Evolutionary conservation across 1,140 invertebrate species (phyloP), one percentile per base, ranked within the genome.

Genomic region (Microplitis mediator): DNA sequence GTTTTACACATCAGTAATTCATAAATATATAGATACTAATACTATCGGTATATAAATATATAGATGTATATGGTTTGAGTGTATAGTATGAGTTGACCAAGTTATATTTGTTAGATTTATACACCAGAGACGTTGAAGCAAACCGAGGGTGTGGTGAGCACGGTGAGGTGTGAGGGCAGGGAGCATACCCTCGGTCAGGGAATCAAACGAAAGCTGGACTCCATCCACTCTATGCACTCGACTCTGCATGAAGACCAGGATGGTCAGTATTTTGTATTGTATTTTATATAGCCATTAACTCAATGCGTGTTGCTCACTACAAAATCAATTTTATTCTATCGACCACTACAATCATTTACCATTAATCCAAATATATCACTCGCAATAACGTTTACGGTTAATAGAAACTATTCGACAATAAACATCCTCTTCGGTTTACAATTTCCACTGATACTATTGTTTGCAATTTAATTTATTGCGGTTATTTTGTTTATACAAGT

Each of bases 101-200:
- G 84, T 86, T 86, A 80, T 87, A 85, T 87, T 87, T 86, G 84
- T 86, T 85, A 87, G 86, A 87, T 87, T 80, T 87, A 85, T 86
- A 84, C 85, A 77, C 79, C 81, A 80, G 80, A 82, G 80, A 82
- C 81, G 76, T 80, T 81, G 84, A 86, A 86, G 85, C 86, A 87
- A 83, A 81, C 86, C 62, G 86, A 87, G 78, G 85, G 85, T 86
- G 85, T 84, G 74, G 82, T 87, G 82, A 87, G 84, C 82, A 85
- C 84, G 72, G 81, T 85, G 84, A 85, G 83, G 83, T 87, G 85
- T 80, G 85, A 87, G 80, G 84, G 85, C 79, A 85, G 82, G 80
- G 84, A 85, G 67, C 80, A 83, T 83, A 78, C 83, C 77, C 82
- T 85, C 81, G 82, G 84, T 77, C 84, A 83, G 76, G 86, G 85